phyloP scores from a whole-genome alignment of 1,140 invertebrate genomes.

The Aphis craccivora region DNA sequence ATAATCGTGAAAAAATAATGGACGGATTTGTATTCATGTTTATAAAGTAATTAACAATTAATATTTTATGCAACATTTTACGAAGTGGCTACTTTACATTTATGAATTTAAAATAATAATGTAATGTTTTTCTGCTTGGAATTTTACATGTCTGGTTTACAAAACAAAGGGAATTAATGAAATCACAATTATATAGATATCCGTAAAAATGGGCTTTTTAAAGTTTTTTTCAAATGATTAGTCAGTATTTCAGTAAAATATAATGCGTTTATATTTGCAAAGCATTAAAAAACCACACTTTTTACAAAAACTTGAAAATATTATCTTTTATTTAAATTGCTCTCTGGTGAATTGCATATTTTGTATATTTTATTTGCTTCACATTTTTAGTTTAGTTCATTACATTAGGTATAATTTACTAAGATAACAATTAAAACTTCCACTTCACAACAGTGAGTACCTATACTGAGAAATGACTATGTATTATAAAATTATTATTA shows the following conservation, averaged over 20 bases:
- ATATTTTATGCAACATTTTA: conserved; percentile 16
- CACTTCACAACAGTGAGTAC: not conserved
- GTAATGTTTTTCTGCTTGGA: not conserved
- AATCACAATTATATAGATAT: not conserved
- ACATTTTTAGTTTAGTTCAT: not conserved
- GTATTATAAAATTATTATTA: no score
- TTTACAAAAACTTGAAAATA: not conserved
- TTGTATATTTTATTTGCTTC: not conserved
- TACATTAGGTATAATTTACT: not conserved
- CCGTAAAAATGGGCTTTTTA: not conserved
- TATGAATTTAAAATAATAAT: conserved; percentile 6
- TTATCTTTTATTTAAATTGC: not conserved
- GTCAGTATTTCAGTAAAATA: not conserved
- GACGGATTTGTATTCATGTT: not conserved
- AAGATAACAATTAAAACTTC: not conserved
- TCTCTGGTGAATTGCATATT: not conserved
- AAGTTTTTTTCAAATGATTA: not conserved
- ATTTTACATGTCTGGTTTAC: not conserved
- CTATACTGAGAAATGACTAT: not conserved
- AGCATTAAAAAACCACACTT: not conserved
- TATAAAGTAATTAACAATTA: conserved; percentile 25
- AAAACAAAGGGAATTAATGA: conserved; percentile 1
- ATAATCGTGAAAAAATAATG: conserved; percentile 1
- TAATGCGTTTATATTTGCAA: not conserved
- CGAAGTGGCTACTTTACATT: not conserved